phyloP scores from a whole-genome alignment of 2,797 vertebrate species.

The Phoebastria nigripes region DNA sequence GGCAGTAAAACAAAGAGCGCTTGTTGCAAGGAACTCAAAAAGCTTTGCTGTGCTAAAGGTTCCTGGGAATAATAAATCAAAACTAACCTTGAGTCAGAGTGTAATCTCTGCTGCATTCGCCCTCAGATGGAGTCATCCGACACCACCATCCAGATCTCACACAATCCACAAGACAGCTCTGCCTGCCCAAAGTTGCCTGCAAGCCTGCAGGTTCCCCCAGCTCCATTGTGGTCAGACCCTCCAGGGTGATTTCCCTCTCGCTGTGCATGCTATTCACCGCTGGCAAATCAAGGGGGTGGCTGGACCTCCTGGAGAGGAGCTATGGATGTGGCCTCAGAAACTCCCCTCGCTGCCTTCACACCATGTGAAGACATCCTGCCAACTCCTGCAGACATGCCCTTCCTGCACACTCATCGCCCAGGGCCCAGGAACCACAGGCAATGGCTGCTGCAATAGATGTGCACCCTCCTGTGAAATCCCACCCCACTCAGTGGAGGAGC shows the following conservation, averaged over 20 bases:
- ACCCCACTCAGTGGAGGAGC: accelerated
- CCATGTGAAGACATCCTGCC: accelerated
- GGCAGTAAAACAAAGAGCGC: constrained; percentile 20
- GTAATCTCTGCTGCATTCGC: not conserved
- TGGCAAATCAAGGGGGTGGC: not conserved
- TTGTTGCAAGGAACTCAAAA: constrained; percentile 10
- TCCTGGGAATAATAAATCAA: constrained; percentile 51
- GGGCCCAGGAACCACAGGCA: not conserved
- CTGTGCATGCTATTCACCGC: accelerated
- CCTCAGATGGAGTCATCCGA: not conserved
- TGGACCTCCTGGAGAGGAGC: not conserved
- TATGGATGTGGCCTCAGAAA: not conserved
- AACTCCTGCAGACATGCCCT: accelerated
- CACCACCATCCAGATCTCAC: not conserved
- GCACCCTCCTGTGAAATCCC: not conserved
- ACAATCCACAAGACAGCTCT: not conserved
- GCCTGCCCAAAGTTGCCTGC: not conserved
- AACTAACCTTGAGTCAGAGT: constrained; percentile 1
- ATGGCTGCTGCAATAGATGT: not conserved
- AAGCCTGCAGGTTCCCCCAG: not conserved
- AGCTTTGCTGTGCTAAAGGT: constrained; percentile 30
- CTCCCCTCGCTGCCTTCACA: not conserved
- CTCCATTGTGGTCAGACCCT: not conserved
- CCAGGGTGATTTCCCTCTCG: not conserved
- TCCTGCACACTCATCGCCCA: accelerated